These are phyloP conservation scores for Urocynchramus pylzowi DNA, from an alignment of 2,113 vertebrate species.

Conservation along the genomic window DNA sequence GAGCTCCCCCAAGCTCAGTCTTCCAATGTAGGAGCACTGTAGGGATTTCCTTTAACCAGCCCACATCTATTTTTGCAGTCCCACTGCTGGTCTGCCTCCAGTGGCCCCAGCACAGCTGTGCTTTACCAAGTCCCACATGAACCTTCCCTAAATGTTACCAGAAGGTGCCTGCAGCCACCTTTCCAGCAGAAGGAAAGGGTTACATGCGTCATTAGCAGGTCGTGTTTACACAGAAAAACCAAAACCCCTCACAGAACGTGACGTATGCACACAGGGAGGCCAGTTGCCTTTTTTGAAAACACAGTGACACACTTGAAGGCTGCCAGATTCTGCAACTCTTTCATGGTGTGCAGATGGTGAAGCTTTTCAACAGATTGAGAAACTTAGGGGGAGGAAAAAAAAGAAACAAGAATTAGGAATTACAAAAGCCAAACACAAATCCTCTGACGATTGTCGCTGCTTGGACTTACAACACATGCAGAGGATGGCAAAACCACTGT, in stretches of 20 bases:
- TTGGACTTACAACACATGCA: neutral
- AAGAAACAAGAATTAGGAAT: neutral
- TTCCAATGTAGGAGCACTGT: neutral
- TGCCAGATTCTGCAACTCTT: slow-evolving; percentile 57
- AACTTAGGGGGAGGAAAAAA: neutral
- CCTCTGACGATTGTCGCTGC: neutral
- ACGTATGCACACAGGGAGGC: slow-evolving; percentile 7
- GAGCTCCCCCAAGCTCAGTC: neutral
- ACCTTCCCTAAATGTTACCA: neutral
- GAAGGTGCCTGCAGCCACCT: neutral
- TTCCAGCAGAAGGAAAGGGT: neutral
- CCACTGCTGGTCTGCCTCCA: neutral
- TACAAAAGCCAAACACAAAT: slow-evolving; percentile 38
- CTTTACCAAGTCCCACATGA: neutral
- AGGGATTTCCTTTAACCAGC: neutral
- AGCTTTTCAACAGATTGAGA: slow-evolving; percentile 57
- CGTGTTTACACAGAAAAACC: neutral
- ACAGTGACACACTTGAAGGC: slow-evolving; percentile 9
- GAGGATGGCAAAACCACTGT: neutral
- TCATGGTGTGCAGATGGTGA: slow-evolving; percentile 34
- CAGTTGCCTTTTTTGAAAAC: slow-evolving; percentile 40
- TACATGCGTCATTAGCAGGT: neutral
- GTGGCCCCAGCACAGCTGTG: neutral
- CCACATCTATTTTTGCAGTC: neutral
- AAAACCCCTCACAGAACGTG: slow-evolving; percentile 40